Evolutionary conservation across 2,888 invertebrate genomes (phyloP), one percentile per base, ranked within the genome.

Genomic region (Iphiclides podalirius): DNA sequence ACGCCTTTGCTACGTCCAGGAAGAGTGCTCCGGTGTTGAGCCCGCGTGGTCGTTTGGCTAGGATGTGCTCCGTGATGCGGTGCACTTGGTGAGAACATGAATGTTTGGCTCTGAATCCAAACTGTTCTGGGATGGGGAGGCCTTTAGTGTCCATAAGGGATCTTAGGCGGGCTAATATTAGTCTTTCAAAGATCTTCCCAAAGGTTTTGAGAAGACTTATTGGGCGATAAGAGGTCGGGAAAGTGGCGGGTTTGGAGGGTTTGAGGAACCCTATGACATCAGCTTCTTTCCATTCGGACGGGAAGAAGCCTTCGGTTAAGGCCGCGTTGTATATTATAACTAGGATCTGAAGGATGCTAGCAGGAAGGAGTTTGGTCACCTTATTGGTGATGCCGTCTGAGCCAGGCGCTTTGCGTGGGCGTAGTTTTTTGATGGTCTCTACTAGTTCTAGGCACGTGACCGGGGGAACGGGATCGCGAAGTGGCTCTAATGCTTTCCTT

Each of bases 1-100:
- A 38, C 9, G 23, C 38, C 11, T 38, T 38, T 11, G 13, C 38
- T 4, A 38, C 38, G 13, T 38, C 20, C 1, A 39, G 28, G 14
- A 39, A 39, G 13, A 39, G 13, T 8, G 39, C 26, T 16, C 31
- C 31, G 1, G 11, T 31, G 11, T 16, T 4, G 3, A 2, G 1
- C 9, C 36, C 36, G 1, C 11, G 1, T 16, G 8, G 2, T 1
- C 1, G 9, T n/a, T 17, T 16, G n/a, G 16, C 15, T 13, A 8
- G 8, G 11, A 39, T 39, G 23, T 39, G 23, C 39, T 39, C 39
- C 39, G 38, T 38, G 23, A 38, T 38, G 38, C 14, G 38, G 39
- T 26, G 39, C 23, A 39, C 13, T 26, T 39, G 13, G 3, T 26
- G 26, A 2, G 16, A 15, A 7, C 28, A 28, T 28, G 33, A 33